Conservation (phyloP, 2,113 vertebrate species). For the Leiothrix lutea region DNA sequence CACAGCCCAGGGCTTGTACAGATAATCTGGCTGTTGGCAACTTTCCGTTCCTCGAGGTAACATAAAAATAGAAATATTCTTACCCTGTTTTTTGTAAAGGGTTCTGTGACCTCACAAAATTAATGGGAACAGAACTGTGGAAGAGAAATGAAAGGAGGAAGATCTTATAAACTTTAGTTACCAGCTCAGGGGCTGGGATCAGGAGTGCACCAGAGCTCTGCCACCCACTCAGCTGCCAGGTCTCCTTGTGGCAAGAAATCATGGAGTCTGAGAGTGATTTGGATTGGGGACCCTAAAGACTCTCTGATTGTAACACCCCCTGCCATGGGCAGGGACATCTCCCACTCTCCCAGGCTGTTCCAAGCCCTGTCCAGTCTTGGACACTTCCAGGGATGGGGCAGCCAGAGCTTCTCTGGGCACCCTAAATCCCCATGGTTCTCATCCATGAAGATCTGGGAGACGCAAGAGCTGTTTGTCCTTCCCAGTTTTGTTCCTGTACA, state of each 20-base stretch:
- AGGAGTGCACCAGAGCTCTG: neutral
- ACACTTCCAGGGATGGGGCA: neutral
- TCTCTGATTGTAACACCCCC: neutral
- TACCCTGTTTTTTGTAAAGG: neutral
- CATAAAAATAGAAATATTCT: neutral
- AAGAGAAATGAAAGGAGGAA: neutral
- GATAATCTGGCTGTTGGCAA: neutral
- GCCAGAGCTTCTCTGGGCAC: neutral
- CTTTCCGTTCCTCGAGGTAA: neutral
- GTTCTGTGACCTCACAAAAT: neutral
- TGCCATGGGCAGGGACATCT: neutral
- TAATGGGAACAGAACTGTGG: neutral
- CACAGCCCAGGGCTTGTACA: accelerated
- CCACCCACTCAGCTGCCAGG: accelerated
- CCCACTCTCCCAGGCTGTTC: neutral
- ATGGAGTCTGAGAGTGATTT: neutral
- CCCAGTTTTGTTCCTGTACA: neutral
- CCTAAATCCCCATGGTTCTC: accelerated
- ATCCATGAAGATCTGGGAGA: neutral
- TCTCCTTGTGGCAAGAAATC: neutral
- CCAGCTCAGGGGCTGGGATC: neutral
- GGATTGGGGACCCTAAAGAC: neutral
- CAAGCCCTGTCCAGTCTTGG: neutral
- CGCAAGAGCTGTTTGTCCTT: neutral
- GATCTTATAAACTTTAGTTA: accelerated